phyloP scores from a whole-genome alignment of 1,140 invertebrate genomes.

The Orussus abietinus region DNA sequence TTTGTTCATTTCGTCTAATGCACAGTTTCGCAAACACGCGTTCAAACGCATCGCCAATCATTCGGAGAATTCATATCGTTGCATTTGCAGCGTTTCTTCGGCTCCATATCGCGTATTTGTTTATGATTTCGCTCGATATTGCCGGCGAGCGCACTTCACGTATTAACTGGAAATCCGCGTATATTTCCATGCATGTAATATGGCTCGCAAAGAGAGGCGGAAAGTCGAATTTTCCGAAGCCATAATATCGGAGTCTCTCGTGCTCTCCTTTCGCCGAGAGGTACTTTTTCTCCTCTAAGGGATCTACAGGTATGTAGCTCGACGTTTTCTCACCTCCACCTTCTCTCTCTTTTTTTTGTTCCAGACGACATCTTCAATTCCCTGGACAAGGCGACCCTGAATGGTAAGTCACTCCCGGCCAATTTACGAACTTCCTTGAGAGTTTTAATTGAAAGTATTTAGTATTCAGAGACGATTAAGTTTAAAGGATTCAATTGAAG shows the following conservation, averaged over 20 bases:
- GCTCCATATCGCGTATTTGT: constrained; percentile 23
- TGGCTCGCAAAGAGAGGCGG: too few relatives aligned
- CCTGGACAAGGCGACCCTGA: constrained; percentile 24
- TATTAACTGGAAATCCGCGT: constrained; percentile 20
- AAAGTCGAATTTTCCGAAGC: too few relatives aligned
- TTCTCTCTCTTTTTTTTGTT: constrained; percentile 24
- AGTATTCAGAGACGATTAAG: constrained; percentile 32
- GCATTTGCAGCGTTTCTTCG: too few relatives aligned
- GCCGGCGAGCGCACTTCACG: constrained; percentile 22
- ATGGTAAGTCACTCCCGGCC: constrained; percentile 35
- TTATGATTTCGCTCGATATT: constrained; percentile 15
- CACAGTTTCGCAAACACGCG: too few relatives aligned
- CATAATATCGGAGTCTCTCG: too few relatives aligned
- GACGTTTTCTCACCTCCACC: too few relatives aligned
- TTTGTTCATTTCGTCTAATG: too few relatives aligned
- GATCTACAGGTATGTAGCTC: too few relatives aligned
- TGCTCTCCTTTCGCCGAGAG: too few relatives aligned
- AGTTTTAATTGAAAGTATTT: constrained; percentile 36
- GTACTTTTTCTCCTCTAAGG: too few relatives aligned
- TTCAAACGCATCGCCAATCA: too few relatives aligned
- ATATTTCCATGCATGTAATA: constrained; percentile 27
- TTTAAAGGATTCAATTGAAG: constrained; percentile 33
- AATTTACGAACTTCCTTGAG: constrained; percentile 21
- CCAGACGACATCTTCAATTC: constrained; percentile 39
- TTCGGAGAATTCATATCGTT: too few relatives aligned